Conservation (phyloP, 1,140 invertebrate genomes). For the Nasonia giraulti region DNA sequence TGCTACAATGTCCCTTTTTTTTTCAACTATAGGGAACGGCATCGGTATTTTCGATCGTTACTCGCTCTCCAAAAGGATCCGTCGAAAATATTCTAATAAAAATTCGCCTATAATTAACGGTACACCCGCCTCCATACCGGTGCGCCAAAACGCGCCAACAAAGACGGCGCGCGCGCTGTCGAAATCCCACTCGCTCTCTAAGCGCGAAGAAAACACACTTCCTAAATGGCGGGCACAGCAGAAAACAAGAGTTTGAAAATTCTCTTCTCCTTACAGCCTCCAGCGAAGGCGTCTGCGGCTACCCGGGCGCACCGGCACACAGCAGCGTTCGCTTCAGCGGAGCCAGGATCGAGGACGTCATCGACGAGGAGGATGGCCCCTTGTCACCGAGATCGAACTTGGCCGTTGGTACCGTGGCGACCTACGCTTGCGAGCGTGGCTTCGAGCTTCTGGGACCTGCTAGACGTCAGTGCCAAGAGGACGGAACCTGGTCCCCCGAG, state of each 20-base stretch:
- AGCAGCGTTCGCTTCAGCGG: conserved; percentile 84
- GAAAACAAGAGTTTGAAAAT: too few relatives aligned
- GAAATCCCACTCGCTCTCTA: too few relatives aligned
- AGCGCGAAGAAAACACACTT: too few relatives aligned
- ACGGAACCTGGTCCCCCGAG: conserved; percentile 90
- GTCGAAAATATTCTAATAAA: too few relatives aligned
- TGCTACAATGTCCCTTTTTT: too few relatives aligned
- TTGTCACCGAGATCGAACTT: conserved; percentile 75
- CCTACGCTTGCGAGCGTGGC: conserved; percentile 91
- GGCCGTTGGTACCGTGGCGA: conserved; percentile 83
- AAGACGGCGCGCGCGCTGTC: too few relatives aligned
- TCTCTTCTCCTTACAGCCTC: background rate
- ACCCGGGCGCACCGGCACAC: conserved; percentile 95
- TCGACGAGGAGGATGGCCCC: conserved; percentile 70
- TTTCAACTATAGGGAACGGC: background rate
- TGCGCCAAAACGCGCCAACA: too few relatives aligned
- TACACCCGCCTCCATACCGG: too few relatives aligned
- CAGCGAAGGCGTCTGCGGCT: conserved; percentile 78
- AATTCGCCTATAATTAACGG: too few relatives aligned
- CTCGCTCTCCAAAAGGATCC: too few relatives aligned
- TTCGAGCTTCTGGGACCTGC: conserved; percentile 93
- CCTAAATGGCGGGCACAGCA: too few relatives aligned
- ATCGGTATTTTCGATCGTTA: background rate
- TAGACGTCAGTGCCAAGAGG: conserved; percentile 82
- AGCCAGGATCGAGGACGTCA: conserved; percentile 63